Evolutionary conservation across 2,797 vertebrate genomes (phyloP).

Genomic region (Alfaro cultratus): DNA sequence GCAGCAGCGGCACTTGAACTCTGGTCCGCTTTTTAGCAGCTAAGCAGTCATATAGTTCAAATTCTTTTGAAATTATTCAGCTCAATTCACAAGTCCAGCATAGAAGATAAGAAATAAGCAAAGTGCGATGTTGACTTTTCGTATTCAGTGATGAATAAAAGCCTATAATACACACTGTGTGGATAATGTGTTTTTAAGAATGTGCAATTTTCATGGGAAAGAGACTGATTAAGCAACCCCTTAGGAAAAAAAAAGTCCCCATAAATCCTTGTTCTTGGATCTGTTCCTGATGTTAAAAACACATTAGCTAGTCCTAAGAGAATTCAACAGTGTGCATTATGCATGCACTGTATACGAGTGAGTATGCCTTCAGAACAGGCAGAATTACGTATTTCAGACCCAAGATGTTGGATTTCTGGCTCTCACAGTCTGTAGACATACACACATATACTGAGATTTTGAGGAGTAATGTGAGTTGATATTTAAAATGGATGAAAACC

Average conservation of each 20-base stretch:
- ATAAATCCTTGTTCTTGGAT: not conserved
- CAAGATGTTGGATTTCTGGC: not conserved
- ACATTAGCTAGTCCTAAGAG: slow-evolving; percentile 24
- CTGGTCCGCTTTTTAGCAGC: slow-evolving; percentile 8
- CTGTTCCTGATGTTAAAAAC: slow-evolving; percentile 21
- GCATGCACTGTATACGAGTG: slow-evolving; percentile 26
- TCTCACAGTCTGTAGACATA: not conserved
- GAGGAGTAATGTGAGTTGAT: not conserved
- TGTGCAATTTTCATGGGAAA: slow-evolving; percentile 12
- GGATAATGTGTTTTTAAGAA: not conserved
- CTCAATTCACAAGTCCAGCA: slow-evolving; percentile 14
- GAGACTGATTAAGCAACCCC: slow-evolving; percentile 31
- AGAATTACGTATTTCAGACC: slow-evolving; percentile 11
- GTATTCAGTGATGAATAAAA: slow-evolving; percentile 5
- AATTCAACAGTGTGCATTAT: slow-evolving; percentile 42
- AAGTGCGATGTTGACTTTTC: not conserved
- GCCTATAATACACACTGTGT: not conserved
- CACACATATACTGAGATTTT: not conserved
- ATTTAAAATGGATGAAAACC: slow-evolving; percentile 13
- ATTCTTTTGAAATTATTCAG: slow-evolving; percentile 24
- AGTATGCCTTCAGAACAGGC: slow-evolving; percentile 13
- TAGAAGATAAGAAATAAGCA: not conserved
- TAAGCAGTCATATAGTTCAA: slow-evolving; percentile 38
- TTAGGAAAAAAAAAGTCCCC: not conserved
- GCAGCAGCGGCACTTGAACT: slow-evolving; percentile 13